Evolutionary conservation across 2,113 vertebrate genomes (phyloP).

Genomic region (Grammomys surdaster): DNA sequence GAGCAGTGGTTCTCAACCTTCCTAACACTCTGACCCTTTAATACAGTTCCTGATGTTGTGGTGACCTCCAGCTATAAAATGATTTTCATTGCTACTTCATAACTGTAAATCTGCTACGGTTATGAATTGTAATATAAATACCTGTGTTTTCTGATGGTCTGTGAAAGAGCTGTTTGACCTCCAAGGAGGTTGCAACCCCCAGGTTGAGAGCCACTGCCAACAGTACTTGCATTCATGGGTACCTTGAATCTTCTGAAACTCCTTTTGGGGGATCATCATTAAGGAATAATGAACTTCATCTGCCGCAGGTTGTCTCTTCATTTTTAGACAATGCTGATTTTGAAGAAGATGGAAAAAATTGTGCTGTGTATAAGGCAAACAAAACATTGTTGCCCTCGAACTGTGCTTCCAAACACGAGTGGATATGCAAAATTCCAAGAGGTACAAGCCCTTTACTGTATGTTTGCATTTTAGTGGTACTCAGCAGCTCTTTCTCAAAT

Average conservation of each 20-base stretch:
- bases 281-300: conserved; percentile 78
- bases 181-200: background rate
- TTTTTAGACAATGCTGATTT: conserved; percentile 92
- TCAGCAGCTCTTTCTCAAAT: conserved; percentile 13
- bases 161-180: background rate
- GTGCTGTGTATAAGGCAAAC: conserved; percentile 91
- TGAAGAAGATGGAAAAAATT: conserved; percentile 90
- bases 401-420: conserved; percentile 93
- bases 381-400: conserved; percentile 87
- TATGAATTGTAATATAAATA: background rate
- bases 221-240: background rate
- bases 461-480: background rate
- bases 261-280: background rate
- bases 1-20: background rate
- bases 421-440: conserved; percentile 96
- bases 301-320: conserved; percentile 91
- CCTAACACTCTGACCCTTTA: background rate
- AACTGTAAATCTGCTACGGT: background rate
- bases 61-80: background rate
- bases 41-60: background rate
- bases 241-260: conserved; percentile 55
- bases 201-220: background rate
- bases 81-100: background rate
- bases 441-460: conserved; percentile 83
- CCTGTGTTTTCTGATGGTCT: background rate